Base-by-base conservation (phyloP, 2,797 vertebrate genomes). In the Rhinichthys osculus region DNA sequence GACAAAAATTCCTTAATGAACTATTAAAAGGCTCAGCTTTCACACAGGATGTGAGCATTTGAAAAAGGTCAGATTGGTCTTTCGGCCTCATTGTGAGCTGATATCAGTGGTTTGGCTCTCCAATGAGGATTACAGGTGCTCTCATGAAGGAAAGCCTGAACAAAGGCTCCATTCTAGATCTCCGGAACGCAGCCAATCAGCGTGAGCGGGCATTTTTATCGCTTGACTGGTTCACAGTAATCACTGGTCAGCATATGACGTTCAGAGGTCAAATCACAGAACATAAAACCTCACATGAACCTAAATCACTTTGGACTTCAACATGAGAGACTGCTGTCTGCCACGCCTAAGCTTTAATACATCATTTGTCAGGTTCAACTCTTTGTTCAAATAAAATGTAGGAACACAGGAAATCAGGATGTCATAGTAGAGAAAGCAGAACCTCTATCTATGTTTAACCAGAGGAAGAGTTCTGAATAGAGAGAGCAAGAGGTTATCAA, bases 81-180 rank as follows among this genome's bases (percentile, higher is more conserved):
- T 87, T 87, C 47, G 52, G 81, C 72, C 62, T 86, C 73, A 87
- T 81, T 83, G 81, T 44, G 81, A 78, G 85, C 73, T 82, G 74
- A 86, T 88, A 90, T 90, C 87, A 80, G 57, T 52, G 76, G 81
- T 82, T 87, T 54, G 35, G 83, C 81, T 85, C 78, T 81, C 66
- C 81, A 79, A 78, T 33, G 81, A 78, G 77, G 85, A 89, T 79
- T 87, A 87, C 89, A 91, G 85, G 89, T 90, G 87, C 85, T 64
- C 84, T 74, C 85, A 88, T 85, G 85, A 86, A 72, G 73, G 74
- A 83, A 64, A 67, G 52, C 42, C 7, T n/a, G 44, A 89, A 91
- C 88, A 91, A 90, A 87, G 85, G 40, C 77, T 70, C 77, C 86
- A 89, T 91, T 91, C 84, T 90, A 59, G 62, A 54, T 27, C 21